These are phyloP conservation scores for Stomatorhinus ivindoensis DNA, from an alignment of 2,113 vertebrate species.

Conservation along the genomic window DNA sequence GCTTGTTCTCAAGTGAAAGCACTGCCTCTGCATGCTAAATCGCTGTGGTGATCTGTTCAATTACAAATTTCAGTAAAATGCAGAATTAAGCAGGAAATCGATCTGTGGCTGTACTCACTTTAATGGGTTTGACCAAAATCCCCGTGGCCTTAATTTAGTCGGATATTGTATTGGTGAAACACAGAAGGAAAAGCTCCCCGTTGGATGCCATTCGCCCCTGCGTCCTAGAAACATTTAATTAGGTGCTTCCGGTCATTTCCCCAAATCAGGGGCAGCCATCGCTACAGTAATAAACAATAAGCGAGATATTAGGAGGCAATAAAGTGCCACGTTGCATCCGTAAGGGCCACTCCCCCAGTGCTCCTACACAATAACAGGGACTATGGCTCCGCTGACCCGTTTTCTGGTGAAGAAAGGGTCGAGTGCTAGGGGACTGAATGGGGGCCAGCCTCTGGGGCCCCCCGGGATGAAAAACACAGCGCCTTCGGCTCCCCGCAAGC, in stretches of 20 bases:
- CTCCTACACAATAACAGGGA: neutral
- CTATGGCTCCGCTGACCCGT: neutral
- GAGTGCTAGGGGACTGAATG: neutral
- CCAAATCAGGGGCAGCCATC: conserved; percentile 38
- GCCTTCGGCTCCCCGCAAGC: neutral
- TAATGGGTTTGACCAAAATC: neutral
- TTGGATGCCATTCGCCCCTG: neutral
- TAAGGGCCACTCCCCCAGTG: conserved; percentile 12
- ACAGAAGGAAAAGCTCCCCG: neutral
- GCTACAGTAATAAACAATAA: conserved; percentile 39
- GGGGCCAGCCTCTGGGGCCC: neutral
- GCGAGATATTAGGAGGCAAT: conserved; percentile 38
- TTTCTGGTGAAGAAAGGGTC: conserved; percentile 21
- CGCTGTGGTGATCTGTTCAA: neutral
- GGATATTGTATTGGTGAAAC: neutral
- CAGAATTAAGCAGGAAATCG: neutral
- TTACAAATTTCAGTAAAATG: neutral
- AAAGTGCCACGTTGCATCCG: neutral
- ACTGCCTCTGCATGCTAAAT: neutral
- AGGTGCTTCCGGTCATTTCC: conserved; percentile 31
- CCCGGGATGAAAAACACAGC: neutral
- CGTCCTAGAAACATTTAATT: conserved; percentile 34
- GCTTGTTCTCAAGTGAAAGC: neutral
- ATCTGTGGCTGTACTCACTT: neutral
- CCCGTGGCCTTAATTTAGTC: neutral